Evolutionary conservation across 1,140 invertebrate genomes (phyloP), one percentile per base, ranked within the genome.

Genomic region (Chrysomallon squamiferum): DNA sequence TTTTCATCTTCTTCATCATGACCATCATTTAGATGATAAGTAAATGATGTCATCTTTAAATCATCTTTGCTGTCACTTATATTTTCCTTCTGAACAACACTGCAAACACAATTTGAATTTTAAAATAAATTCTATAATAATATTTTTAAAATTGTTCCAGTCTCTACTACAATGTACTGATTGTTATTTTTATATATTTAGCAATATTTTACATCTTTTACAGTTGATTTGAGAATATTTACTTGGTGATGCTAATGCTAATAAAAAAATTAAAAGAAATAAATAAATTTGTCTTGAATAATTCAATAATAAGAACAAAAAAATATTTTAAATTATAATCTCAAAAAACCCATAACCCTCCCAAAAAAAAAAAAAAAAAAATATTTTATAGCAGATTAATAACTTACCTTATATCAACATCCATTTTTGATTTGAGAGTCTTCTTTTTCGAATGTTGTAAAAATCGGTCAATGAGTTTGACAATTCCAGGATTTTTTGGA

Each of bases 31-130:
- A 66, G 27, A 32, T 82, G 73, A 62, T 85, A 82, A 4, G 79
- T 80, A 61, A 84, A 78, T 59, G 80, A 79, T 32, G 72, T 74
- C n/a, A 80, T 32, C 50, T 78, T 82, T 56, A 77, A 65, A 74
- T 74, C 76, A 71, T 73, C 72, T 60, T 71, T 67, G 6, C 76
- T 64, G 35, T 56, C 59, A 45, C 61, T 66, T 57, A 59, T 59
- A 27, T 62, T 58, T 29, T 76, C 76, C 62, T 78, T 81, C 13
- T 74, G 66, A 30, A 81, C 66, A 60, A 79, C 68, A 52, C 77
- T 79, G 59, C 11, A 66, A 70, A 61, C 41, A 9, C 32, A 33
- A 65, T 43, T 20, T 50, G n/a, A 20, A 9, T 7, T 50, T 27
- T 20, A 50, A 20, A 50, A 7, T 50, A 50, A 9, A 9, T 27